Base-by-base conservation (phyloP, 1,140 invertebrate species). In the Drosophila malerkotliana region DNA sequence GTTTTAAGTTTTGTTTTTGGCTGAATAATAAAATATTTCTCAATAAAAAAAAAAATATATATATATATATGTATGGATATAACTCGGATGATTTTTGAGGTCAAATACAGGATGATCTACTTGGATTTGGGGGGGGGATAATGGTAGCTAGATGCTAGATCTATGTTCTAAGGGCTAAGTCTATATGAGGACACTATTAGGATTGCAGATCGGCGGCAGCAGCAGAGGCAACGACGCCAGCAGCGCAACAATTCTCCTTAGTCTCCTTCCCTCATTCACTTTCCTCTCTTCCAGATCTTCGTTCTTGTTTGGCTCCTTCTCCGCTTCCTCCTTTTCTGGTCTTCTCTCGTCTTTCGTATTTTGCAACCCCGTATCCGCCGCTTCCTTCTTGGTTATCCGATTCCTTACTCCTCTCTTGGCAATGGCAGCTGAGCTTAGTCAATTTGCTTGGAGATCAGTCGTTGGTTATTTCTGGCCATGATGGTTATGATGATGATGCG, bases 361-460 rank as follows among this genome's bases (percentile, higher is more conserved):
- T 48, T 32, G 3, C 24, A 48, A 8, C 24, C 26, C 14, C 37
- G 24, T 5, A 14, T 14, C 28, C 18, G 14, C 30, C 26, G 24
- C 7, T 1, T 47, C 28, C 28, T 62, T 37, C 9, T 53, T 10
- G 28, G 37, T 21, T 41, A 21, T 41, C 39, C 14, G 12, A 41
- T 41, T 44, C 5, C 7, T 44, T 18, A 44, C 28, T 72, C 37
- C 15, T 24, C 14, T 49, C 45, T 45, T 61, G 62, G 72, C 71
- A 79, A 76, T 82, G 78, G 78, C 62, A 88, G 77, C 74, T 72
- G 59, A 77, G 59, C 63, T 54, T 80, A 79, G 89, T 91, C 89
- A 91, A 88, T 90, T 81, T 56, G 78, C 78, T 72, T 79, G 71
- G 90, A 91, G 90, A 91, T 91, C 90, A 91, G 85, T 90, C 85